A percentile compares a stretch with the other conserved stretches of the same genome.
These are phyloP conservation scores for Hypomecis atomaria DNA, from an alignment of 2,888 invertebrate genomes.

Conservation along the genomic window DNA sequence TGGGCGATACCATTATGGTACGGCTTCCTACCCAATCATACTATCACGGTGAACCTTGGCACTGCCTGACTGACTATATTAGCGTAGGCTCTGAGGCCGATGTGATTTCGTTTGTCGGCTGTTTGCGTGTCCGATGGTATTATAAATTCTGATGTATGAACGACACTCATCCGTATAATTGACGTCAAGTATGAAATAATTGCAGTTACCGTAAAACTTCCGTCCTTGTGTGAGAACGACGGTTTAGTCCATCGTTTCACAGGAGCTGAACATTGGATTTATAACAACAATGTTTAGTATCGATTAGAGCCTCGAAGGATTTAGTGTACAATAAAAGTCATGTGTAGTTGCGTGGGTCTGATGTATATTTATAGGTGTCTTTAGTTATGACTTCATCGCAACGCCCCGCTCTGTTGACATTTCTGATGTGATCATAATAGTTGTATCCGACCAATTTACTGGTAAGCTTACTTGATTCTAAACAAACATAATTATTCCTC, in stretches of 20 bases:
- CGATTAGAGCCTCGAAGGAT: slow-evolving; percentile 42
- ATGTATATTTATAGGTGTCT: slow-evolving; percentile 74
- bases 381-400: slow-evolving; percentile 77
- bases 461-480: slow-evolving; percentile 37
- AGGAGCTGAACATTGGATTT: slow-evolving; percentile 20
- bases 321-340: slow-evolving; percentile 60
- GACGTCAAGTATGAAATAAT: slow-evolving; percentile 54
- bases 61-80: slow-evolving; percentile 58
- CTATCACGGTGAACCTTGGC: slow-evolving; percentile 56
- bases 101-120: slow-evolving; percentile 58
- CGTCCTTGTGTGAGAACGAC: slow-evolving; percentile 38
- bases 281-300: slow-evolving; percentile 29
- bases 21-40: slow-evolving; percentile 32
- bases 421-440: slow-evolving; percentile 50
- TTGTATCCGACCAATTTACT: slow-evolving; percentile 43
- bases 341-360: slow-evolving; percentile 67
- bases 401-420: slow-evolving; percentile 57
- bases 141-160: slow-evolving; percentile 49
- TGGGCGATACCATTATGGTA: slow-evolving; percentile 26
- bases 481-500: slow-evolving; percentile 35
- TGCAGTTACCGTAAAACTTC: slow-evolving; percentile 45
- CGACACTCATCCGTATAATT: slow-evolving; percentile 53
- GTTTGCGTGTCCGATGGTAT: slow-evolving; percentile 53
- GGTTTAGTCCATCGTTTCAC: slow-evolving; percentile 28
- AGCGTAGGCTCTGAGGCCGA: slow-evolving; percentile 66